Evolutionary conservation across 2,113 vertebrate genomes (phyloP).

Genomic region (Zosterops japonicus): DNA sequence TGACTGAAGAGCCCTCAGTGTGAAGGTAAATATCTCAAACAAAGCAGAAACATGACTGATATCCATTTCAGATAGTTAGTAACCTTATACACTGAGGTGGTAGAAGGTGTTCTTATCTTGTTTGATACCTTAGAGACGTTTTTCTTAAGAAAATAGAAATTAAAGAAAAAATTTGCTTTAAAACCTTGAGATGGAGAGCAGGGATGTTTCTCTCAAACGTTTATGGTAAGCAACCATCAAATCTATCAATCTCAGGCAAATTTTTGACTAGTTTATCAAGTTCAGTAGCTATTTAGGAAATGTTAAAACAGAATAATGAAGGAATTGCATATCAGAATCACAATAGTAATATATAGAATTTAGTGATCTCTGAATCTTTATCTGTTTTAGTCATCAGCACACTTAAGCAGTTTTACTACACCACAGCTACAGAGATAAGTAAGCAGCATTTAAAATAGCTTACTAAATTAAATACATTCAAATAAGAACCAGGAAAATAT

Average conservation of each 20-base stretch:
- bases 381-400: neutral
- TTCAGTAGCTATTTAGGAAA: neutral
- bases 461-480: neutral
- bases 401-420: neutral
- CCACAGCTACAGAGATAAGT: neutral
- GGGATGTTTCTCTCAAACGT: neutral
- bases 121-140: neutral
- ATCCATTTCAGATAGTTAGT: neutral
- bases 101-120: neutral
- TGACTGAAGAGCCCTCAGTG: neutral
- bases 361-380: neutral
- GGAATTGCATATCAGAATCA: neutral
- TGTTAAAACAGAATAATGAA: neutral
- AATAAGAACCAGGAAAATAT: neutral
- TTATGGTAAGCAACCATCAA: neutral
- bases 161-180: neutral
- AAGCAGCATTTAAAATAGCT: neutral
- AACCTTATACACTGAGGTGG: neutral
- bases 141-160: neutral
- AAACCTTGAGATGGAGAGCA: neutral
- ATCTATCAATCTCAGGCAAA: fast-evolving
- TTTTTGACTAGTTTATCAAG: neutral
- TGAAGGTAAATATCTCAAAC: neutral
- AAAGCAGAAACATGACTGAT: neutral
- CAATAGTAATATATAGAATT: neutral